phyloP scores from a whole-genome alignment of 2,113 vertebrate species.

The Mesoclemmys tuberculata region DNA sequence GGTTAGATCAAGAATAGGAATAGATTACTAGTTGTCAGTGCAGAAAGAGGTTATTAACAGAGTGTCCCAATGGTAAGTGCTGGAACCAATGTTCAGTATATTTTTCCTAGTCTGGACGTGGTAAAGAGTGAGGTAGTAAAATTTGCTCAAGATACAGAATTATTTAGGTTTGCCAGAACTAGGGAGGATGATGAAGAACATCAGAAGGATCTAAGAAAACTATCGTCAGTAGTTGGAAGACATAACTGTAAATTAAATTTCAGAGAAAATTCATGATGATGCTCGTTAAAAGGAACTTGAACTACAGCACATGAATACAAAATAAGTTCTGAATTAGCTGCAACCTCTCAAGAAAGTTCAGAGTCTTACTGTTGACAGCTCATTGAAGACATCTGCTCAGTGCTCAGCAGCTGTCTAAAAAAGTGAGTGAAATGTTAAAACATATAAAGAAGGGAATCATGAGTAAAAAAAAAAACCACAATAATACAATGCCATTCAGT shows the following conservation, averaged over 20 bases:
- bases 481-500: not conserved
- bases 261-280: not conserved
- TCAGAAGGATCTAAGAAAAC: conserved; percentile 56
- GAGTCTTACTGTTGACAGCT: conserved; percentile 30
- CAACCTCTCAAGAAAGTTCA: not conserved
- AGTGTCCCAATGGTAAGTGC: not conserved
- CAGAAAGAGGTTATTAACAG: conserved; percentile 52
- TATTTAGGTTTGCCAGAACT: conserved; percentile 46
- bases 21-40: conserved; percentile 52
- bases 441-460: conserved; percentile 17
- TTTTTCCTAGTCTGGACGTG: not conserved
- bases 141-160: conserved; percentile 16
- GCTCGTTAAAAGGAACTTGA: not conserved
- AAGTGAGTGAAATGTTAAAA: not conserved
- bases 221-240: conserved; percentile 44
- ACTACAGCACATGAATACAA: not conserved
- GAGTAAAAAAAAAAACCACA: not conserved
- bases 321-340: not conserved
- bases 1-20: conserved; percentile 35
- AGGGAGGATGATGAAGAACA: conserved; percentile 29
- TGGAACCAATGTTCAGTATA: conserved; percentile 33
- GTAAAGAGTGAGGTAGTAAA: conserved; percentile 17
- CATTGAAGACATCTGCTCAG: not conserved
- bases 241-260: conserved; percentile 32
- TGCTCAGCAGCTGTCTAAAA: not conserved